Evolutionary conservation across 2,113 vertebrate species (phyloP), one percentile per base, ranked within the genome.

Genomic region (Gallinago paraguaiae): DNA sequence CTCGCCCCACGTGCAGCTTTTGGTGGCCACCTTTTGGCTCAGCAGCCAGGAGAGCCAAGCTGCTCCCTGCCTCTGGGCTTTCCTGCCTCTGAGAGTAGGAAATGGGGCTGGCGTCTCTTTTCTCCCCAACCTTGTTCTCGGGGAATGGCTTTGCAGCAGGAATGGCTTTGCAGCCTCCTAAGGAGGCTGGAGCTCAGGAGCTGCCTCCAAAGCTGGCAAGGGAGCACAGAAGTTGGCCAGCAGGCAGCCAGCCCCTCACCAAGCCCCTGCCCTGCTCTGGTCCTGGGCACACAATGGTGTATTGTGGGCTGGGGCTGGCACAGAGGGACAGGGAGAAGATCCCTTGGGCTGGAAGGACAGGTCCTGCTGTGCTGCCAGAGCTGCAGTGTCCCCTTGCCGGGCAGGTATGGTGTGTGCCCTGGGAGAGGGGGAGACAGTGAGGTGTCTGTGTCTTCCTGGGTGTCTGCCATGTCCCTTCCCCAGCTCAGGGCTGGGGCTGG

Each of bases 291-390:
- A 41, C 75, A 24, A 2, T 41, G 50, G 50, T 41, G 16, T n/a
- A 1, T 64, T 0, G 6, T 74, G 68, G 50, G n/a, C 75, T 80
- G 45, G 61, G 60, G 12, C 14, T 4, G 3, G n/a, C 1, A 6
- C 53, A 33, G 70, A 60, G 69, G 43, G 39, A 35, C 27, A 12
- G 41, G 69, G 56, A 79, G 37, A 57, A 56, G 59, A 37, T 11
- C 53, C 28, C 18, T 43, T 1, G 3, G 23, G 69, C 20, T 31
- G 13, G 23, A 19, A 17, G 43, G 22, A 57, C 0, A 0, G 25
- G 16, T 76, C 48, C 53, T 82, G 61, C 70, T 43, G 56, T 48
- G 78, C 63, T 54, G 63, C 35, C 13, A 10, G 41, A 28, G n/a
- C 85, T 64, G 53, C 50, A 33, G 57, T 11, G 15, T 56, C 45